Percentiles rank a stretch among this genome's conserved stretches.
Conservation (phyloP, 2,888 invertebrate genomes). For the Crematogaster levior region DNA sequence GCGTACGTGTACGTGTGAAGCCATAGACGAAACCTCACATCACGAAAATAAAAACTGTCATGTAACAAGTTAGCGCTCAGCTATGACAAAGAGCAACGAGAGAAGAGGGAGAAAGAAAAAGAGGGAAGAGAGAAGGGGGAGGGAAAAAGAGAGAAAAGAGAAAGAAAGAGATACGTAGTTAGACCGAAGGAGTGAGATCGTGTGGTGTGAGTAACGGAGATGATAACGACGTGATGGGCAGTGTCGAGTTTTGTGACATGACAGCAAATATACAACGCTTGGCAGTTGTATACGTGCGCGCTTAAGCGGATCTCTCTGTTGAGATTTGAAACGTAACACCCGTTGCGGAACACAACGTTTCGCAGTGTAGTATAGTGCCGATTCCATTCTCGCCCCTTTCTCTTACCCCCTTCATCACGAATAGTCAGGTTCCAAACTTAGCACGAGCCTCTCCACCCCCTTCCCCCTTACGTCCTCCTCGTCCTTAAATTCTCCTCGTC, state of each 20-base stretch:
- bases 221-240: conserved; percentile 63
- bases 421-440: conserved; percentile 59
- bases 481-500: conserved; percentile 42
- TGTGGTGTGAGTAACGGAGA: conserved; percentile 32
- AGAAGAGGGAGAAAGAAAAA: conserved; percentile 5
- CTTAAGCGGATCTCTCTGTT: conserved; percentile 72
- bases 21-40: conserved; percentile 45
- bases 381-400: conserved; percentile 46
- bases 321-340: conserved; percentile 81
- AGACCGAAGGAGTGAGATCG: conserved; percentile 39
- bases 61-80: conserved; percentile 65
- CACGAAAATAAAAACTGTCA: conserved; percentile 56
- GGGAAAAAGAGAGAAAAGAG: conserved; percentile 18
- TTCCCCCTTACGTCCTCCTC: not conserved
- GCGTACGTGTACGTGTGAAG: conserved; percentile 35
- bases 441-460: conserved; percentile 44
- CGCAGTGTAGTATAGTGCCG: conserved; percentile 56
- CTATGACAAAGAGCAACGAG: conserved; percentile 40
- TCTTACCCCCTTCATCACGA: conserved; percentile 19
- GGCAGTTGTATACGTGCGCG: conserved; percentile 72
- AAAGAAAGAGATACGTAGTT: conserved; percentile 53
- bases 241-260: conserved; percentile 74
- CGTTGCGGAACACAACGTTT: conserved; percentile 65
- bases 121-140: conserved; percentile 2
- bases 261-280: conserved; percentile 76